Evolutionary conservation across 2,888 invertebrate species (phyloP).

Genomic region (Tenthredo mesomela): DNA sequence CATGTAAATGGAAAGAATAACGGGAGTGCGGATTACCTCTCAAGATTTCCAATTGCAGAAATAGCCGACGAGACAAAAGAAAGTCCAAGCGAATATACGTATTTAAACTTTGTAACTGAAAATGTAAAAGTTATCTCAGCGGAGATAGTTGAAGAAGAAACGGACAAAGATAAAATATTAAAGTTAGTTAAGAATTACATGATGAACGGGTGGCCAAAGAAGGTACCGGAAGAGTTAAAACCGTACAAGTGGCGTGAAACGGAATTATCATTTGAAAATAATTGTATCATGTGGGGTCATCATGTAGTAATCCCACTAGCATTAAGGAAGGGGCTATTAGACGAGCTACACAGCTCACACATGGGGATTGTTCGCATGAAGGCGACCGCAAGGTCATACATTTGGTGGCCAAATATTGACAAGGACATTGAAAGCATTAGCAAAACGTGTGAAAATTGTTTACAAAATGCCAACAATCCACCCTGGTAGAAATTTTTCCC

Average conservation of each 20-base stretch:
- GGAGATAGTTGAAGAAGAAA: conserved; percentile 34
- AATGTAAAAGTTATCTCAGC: conserved; percentile 5
- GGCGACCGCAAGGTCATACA: conserved; percentile 51
- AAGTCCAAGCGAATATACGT: conserved; percentile 47
- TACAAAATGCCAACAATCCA: conserved; percentile 42
- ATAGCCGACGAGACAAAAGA: neutral
- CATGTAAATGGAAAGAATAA: conserved; percentile 54
- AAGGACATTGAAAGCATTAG: conserved; percentile 33
- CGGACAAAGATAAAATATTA: conserved; percentile 48
- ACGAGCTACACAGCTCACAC: conserved; percentile 55
- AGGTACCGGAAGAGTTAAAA: neutral
- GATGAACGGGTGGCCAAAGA: conserved; percentile 43
- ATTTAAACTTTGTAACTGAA: conserved; percentile 40
- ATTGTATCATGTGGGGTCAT: conserved; percentile 54
- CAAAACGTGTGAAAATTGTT: conserved; percentile 62
- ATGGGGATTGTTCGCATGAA: conserved; percentile 55
- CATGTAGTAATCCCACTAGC: conserved; percentile 54
- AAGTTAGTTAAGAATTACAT: conserved; percentile 46
- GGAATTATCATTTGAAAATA: conserved; percentile 43
- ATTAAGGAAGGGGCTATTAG: conserved; percentile 51
- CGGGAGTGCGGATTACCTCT: conserved; percentile 56
- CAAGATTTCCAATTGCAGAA: conserved; percentile 42
- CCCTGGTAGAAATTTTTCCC: too few relatives aligned
- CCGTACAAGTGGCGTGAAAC: conserved; percentile 45
- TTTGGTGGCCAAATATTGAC: conserved; percentile 57